Evolutionary conservation across 2,888 invertebrate genomes (phyloP).

Genomic region (Griposia aprilina): DNA sequence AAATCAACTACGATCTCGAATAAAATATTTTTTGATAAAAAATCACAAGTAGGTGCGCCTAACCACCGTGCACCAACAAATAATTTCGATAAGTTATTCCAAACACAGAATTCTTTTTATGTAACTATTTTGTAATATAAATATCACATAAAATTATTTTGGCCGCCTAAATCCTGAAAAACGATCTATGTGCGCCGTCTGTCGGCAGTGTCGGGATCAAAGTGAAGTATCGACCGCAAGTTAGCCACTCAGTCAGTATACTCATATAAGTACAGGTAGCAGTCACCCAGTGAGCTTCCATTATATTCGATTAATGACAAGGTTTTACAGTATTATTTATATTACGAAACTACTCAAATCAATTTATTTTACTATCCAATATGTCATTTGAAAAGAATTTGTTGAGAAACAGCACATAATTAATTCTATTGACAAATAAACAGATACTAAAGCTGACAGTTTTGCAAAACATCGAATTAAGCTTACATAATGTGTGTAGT

Average conservation of each 20-base stretch:
- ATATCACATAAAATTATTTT: too few species aligned
- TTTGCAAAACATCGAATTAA: slow-evolving; percentile 33
- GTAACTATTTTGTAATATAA: too few species aligned
- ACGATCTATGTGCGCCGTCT: too few species aligned
- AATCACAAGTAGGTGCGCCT: too few species aligned
- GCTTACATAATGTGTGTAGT: slow-evolving; percentile 34
- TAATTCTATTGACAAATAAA: slow-evolving; percentile 49
- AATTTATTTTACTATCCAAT: slow-evolving; percentile 27
- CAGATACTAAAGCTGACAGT: slow-evolving; percentile 11
- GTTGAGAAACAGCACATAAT: slow-evolving; percentile 42
- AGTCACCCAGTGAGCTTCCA: neutral
- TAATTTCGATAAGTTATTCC: too few species aligned
- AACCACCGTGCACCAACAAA: too few species aligned
- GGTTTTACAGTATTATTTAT: slow-evolving; percentile 16
- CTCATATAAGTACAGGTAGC: neutral
- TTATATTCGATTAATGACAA: slow-evolving; percentile 13
- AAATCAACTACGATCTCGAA: too few species aligned
- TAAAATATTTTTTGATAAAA: too few species aligned
- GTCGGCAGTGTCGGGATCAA: neutral
- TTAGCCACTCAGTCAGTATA: neutral
- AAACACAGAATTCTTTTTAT: too few species aligned
- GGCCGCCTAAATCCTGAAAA: too few species aligned
- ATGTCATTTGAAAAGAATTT: slow-evolving; percentile 18
- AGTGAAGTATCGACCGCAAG: neutral
- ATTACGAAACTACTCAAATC: slow-evolving; percentile 29